Conservation (phyloP, 2,797 vertebrate genomes). For the Anguilla obscura region DNA sequence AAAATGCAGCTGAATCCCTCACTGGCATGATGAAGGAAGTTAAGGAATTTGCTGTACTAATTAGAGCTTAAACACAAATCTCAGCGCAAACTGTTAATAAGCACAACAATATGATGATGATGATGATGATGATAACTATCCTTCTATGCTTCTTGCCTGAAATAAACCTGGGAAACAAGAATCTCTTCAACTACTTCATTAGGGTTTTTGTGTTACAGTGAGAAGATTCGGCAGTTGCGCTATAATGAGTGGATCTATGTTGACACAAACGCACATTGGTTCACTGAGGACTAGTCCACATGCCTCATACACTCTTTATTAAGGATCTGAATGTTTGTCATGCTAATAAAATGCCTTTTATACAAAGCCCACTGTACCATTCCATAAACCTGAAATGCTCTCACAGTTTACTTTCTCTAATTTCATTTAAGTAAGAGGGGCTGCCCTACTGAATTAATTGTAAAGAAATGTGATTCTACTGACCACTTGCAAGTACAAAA, state of each 20-base stretch:
- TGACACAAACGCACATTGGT: background rate
- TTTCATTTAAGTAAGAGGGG: background rate
- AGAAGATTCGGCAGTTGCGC: background rate
- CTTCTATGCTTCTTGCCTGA: background rate
- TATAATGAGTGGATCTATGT: background rate
- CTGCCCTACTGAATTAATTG: background rate
- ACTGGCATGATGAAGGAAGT: background rate
- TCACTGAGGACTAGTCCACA: background rate
- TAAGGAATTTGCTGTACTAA: background rate
- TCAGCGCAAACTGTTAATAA: background rate
- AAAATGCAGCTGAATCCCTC: background rate
- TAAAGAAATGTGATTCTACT: background rate
- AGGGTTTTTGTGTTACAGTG: background rate
- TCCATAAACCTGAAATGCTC: background rate
- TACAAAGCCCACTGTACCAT: background rate
- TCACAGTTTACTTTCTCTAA: background rate
- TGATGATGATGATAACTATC: background rate
- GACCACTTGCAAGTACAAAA: background rate
- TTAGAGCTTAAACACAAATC: background rate
- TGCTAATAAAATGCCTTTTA: background rate
- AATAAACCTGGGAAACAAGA: background rate
- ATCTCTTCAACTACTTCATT: background rate
- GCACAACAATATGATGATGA: background rate
- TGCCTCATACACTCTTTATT: background rate
- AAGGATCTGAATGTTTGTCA: background rate